Evolutionary conservation across 2,113 vertebrate genomes (phyloP), one percentile per base, ranked within the genome.

Genomic region (Etia nguti): DNA sequence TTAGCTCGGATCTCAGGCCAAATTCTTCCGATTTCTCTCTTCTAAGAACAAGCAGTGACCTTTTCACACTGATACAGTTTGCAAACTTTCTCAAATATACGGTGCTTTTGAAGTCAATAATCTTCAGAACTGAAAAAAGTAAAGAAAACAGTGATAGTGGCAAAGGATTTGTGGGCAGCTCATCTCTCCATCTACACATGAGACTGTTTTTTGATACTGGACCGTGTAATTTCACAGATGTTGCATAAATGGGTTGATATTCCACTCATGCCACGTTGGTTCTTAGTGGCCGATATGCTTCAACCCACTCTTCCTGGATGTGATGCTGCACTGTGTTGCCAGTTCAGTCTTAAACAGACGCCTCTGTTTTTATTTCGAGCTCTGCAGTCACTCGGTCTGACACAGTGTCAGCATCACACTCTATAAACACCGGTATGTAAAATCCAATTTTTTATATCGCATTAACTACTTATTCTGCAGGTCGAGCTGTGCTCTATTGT

Each of bases 61-160:
- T 80, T 86, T 89, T 91, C 84, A 85, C 82, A 88, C 88, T 50
- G 84, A 22, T 75, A 77, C 48, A 65, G 48, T 79, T 57, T 41
- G 11, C 1, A 8, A 75, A n/a, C 15, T 4, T 54, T 48, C 20
- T 62, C 5, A 46, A 50, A 73, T 59, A 43, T 1, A 55, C 43
- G 34, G 57, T 70, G 34, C 56, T 11, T 84, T 68, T 10, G 34
- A 0, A 29, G 12, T 12, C 79, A n/a, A 11, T 68, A 41, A 24
- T 9, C 11, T 15, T 15, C 36, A 68, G 6, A 68, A 41, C 24
- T 41, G 4, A 8, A 20, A 75, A 20, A 77, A 20, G 16, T 77
- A 31, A 77, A 52, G 36, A 24, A 68, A 24, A 41, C 24, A 34
- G 48, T 34, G 26, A n/a, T n/a, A n/a, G 0, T n/a, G 26, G 24